Base-by-base conservation (phyloP, 1,140 invertebrate genomes). In the Ruditapes philippinarum region DNA sequence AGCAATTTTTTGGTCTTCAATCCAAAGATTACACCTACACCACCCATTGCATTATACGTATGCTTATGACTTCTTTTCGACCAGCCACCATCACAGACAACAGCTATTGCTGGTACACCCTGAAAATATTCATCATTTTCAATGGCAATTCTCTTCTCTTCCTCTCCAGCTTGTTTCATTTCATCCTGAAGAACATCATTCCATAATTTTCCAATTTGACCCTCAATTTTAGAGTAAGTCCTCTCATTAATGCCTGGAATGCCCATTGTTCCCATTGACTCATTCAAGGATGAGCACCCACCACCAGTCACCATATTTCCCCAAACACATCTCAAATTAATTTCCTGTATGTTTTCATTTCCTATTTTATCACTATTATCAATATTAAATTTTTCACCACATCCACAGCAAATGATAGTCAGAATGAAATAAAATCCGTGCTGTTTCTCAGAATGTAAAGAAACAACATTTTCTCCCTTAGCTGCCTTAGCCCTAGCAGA, bases 1-100 rank as follows among this genome's bases (percentile, higher is more conserved):
- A 96, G 89, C 19, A 96, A 91, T 92, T 96, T 93, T 78, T 92
- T 90, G 0, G 95, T 95, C 31, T 92, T 81, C 36, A 74, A 70
- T 0, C 95, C 96, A 81, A 82, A 62, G 4, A 82, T 82, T 2
- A 82, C 54, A 33, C 22, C 79, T 33, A 82, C 79, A 38, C 54
- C 79, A 36, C 54, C 57, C 2, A 36, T 7, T 3, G 79, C 54
- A 82, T 82, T 82, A 40, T 82, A 82, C 45, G 80, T 87, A 42
- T 87, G 83, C 25, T 81, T 81, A 33, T 90, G 80, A 7, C 65
- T 74, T 40, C 84, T 2, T 38, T 85, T 91, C 17, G 54, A 68
- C 81, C 90, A 91, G 12, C 85, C 86, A 22, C 81, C 86, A 91
- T 89, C 86, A 88, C 76, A 74, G 38, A 90, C 45, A 17, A 90